Percentiles rank a stretch among this genome's conserved stretches.
Conservation (phyloP, 2,888 invertebrate genomes). For the Drosophila cognata region DNA sequence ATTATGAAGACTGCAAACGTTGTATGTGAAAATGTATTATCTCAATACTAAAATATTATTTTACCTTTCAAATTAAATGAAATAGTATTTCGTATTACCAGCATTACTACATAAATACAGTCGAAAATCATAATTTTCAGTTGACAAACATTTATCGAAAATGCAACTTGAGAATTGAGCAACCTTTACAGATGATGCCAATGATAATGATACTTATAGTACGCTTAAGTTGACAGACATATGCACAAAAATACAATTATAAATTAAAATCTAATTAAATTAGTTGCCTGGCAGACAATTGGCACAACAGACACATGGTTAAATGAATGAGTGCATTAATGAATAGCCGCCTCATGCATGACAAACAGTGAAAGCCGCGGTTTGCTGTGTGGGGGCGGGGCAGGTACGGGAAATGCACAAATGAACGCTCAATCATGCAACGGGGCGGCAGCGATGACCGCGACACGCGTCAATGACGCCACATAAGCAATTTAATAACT, state of each 20-base stretch:
- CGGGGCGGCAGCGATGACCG: slow-evolving; percentile 30
- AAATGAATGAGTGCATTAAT: slow-evolving; percentile 31
- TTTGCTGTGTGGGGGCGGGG: background rate
- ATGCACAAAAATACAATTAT: slow-evolving; percentile 58
- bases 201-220: background rate
- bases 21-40: background rate
- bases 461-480: slow-evolving; percentile 55
- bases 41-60: background rate
- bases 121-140: too few species aligned
- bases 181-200: background rate
- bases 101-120: too few species aligned
- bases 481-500: slow-evolving; percentile 67
- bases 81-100: too few species aligned
- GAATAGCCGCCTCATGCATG: slow-evolving; percentile 20
- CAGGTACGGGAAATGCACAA: background rate
- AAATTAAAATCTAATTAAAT: slow-evolving; percentile 79
- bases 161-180: background rate
- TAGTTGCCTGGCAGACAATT: slow-evolving; percentile 62
- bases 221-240: slow-evolving; percentile 35
- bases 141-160: background rate
- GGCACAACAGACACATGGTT: slow-evolving; percentile 53
- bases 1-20: background rate
- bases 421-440: slow-evolving; percentile 39
- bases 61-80: too few species aligned
- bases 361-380: slow-evolving; percentile 3